A percentile compares a stretch with the other conserved stretches of the same genome.
Conservation (phyloP, 1,140 invertebrate species). For the Mycetomoellerius zeteki region DNA sequence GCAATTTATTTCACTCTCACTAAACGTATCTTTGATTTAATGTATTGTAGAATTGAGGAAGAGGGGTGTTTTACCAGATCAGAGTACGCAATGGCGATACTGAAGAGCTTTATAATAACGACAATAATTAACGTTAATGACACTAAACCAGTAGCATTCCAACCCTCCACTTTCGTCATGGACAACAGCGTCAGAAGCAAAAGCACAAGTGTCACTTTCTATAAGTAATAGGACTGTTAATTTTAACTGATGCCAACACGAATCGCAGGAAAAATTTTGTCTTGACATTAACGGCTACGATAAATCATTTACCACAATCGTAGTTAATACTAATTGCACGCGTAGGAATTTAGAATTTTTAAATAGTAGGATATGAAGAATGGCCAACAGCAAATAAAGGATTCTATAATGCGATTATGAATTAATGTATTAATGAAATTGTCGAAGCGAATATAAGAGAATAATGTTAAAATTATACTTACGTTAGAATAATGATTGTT, state of each 20-base stretch:
- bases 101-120: slow-evolving; percentile 47
- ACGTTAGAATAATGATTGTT: slow-evolving; percentile 25
- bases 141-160: slow-evolving; percentile 38
- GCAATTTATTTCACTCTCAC: slow-evolving; percentile 21
- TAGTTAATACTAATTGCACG: slow-evolving; percentile 33
- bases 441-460: background rate
- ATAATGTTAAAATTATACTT: background rate
- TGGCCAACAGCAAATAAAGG: slow-evolving; percentile 10
- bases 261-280: slow-evolving; percentile 25
- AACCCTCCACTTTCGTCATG: slow-evolving; percentile 40
- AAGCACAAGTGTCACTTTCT: slow-evolving; percentile 51
- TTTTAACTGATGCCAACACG: background rate
- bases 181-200: slow-evolving; percentile 46
- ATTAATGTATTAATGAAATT: slow-evolving; percentile 5
- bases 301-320: slow-evolving; percentile 21
- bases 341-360: slow-evolving; percentile 26
- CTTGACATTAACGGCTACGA: slow-evolving; percentile 2
- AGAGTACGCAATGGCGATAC: slow-evolving; percentile 37
- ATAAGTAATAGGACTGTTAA: slow-evolving; percentile 39
- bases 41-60: too few relatives aligned
- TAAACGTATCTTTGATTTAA: slow-evolving; percentile 52
- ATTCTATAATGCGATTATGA: slow-evolving; percentile 15
- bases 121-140: slow-evolving; percentile 45
- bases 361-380: slow-evolving; percentile 22
- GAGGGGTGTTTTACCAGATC: slow-evolving; percentile 31